Conservation (phyloP, 2,888 invertebrate genomes). For the Diadegma fenestrale region DNA sequence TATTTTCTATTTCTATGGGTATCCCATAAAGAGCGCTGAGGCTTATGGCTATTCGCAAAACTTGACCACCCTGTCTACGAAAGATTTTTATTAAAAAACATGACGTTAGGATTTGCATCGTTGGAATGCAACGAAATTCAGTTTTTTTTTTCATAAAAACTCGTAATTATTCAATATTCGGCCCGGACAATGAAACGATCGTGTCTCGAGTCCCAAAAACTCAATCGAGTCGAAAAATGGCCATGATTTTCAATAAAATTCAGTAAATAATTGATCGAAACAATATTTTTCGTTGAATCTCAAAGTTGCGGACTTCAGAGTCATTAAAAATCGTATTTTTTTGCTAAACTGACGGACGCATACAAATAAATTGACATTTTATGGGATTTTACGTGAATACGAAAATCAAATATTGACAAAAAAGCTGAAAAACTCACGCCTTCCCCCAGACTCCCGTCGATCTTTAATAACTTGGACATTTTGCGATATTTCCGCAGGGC, state of each 20-base stretch:
- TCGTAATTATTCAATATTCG: no score
- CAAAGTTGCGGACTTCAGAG: no score
- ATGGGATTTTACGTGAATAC: no score
- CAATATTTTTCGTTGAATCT: no score
- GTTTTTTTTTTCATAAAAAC: no score
- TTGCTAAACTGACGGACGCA: not conserved
- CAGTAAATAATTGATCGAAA: no score
- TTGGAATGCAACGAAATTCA: no score
- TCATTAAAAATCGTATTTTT: constrained; percentile 1
- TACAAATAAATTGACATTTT: not conserved
- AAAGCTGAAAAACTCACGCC: constrained; percentile 87
- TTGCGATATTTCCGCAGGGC: constrained; percentile 7
- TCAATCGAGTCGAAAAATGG: no score
- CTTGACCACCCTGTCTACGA: constrained; percentile 93
- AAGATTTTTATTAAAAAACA: constrained; percentile 45
- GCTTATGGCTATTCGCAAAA: constrained; percentile 92
- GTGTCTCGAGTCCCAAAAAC: no score
- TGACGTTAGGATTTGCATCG: no score
- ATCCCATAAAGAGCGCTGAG: constrained; percentile 91
- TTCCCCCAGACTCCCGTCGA: constrained; percentile 93
- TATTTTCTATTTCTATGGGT: constrained; percentile 91
- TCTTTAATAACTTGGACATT: constrained; percentile 85
- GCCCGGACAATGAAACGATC: no score
- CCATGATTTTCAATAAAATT: no score
- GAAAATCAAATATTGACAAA: not conserved